Evolutionary conservation across 2,797 vertebrate genomes (phyloP).

Genomic region (Propithecus deckenii): DNA sequence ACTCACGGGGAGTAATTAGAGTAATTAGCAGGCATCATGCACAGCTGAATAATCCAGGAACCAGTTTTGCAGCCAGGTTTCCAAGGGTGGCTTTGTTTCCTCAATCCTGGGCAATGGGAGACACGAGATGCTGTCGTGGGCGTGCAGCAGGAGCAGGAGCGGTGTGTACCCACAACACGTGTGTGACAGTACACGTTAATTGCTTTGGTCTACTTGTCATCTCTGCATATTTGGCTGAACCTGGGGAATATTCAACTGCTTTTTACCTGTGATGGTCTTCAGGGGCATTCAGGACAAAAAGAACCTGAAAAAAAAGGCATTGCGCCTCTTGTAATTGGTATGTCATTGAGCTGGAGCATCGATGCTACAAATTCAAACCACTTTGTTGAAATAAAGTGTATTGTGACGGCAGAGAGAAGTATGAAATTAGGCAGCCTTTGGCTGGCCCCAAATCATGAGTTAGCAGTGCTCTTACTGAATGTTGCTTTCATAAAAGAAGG

Average conservation of each 20-base stretch:
- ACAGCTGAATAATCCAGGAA: neutral
- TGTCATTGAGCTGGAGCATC: neutral
- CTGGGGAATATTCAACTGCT: rapidly evolving
- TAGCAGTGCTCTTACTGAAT: neutral
- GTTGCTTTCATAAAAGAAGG: neutral
- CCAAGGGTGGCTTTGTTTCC: neutral
- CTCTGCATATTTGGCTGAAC: neutral
- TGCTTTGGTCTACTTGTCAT: neutral
- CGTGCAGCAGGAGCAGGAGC: rapidly evolving
- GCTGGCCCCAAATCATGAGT: neutral
- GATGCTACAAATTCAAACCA: neutral
- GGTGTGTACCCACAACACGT: neutral
- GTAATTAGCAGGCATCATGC: neutral
- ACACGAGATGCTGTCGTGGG: neutral
- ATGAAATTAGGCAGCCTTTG: neutral
- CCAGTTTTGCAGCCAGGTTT: neutral
- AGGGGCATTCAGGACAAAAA: neutral
- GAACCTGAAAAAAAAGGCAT: neutral
- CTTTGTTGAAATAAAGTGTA: neutral
- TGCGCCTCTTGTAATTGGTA: neutral
- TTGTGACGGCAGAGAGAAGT: neutral
- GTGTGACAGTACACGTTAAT: neutral
- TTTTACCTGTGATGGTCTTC: neutral
- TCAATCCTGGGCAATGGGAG: neutral
- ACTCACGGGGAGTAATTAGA: neutral